Conservation (phyloP, 2,113 vertebrate species). For the Indri indri region DNA sequence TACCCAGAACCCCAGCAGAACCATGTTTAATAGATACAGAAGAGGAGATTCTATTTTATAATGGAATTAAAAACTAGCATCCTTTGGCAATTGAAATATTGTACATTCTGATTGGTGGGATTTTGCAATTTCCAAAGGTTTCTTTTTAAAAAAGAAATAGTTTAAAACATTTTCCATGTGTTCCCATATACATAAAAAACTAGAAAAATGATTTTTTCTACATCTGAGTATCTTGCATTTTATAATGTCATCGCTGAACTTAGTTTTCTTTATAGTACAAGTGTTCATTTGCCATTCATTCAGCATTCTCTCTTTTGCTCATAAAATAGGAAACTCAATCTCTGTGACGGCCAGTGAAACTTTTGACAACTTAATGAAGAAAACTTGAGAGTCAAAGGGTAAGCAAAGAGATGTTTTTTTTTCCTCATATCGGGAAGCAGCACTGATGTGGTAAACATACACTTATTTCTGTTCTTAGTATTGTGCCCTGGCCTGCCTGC, state of each 20-base stretch:
- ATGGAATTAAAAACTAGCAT: neutral
- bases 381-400: constrained; percentile 38
- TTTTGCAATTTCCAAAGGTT: constrained; percentile 17
- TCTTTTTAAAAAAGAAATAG: neutral
- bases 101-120: neutral
- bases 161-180: neutral
- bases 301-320: constrained; percentile 10
- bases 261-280: constrained; percentile 31
- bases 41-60: neutral
- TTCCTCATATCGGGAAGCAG: neutral
- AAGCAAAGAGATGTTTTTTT: constrained; percentile 48
- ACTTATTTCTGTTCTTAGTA: constrained; percentile 38
- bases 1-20: neutral
- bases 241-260: neutral
- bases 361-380: constrained; percentile 71
- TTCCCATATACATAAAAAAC: neutral
- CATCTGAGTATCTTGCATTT: neutral
- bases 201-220: neutral
- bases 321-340: constrained; percentile 54
- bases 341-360: constrained; percentile 36
- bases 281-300: constrained; percentile 49
- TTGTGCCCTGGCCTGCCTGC: constrained; percentile 2
- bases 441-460: constrained; percentile 43
- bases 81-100: neutral
- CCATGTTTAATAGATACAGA: neutral